Evolutionary conservation across 2,888 invertebrate genomes (phyloP).

Genomic region (Xanthia togata): DNA sequence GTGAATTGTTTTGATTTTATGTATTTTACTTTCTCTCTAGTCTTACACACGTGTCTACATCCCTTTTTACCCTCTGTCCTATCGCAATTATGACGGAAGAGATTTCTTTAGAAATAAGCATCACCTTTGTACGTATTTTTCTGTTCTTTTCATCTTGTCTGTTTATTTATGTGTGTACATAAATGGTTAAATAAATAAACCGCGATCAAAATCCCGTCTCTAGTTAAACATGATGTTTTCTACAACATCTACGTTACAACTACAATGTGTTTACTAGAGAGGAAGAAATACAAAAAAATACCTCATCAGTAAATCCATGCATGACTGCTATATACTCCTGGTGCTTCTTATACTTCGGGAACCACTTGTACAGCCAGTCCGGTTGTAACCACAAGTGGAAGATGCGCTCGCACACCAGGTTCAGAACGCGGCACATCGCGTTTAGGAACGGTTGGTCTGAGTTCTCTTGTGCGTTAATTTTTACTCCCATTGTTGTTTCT

Average conservation of each 20-base stretch:
- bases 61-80: no score
- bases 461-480: constrained; percentile 82
- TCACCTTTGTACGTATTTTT: no score
- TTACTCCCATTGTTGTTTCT: constrained; percentile 86
- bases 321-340: constrained; percentile 87
- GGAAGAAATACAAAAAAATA: constrained; percentile 59
- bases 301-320: constrained; percentile 90
- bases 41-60: no score
- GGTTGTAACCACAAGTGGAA: constrained; percentile 87
- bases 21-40: no score
- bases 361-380: constrained; percentile 90
- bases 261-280: background rate
- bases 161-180: no score
- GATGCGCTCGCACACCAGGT: constrained; percentile 81
- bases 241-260: background rate
- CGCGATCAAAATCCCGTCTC: no score
- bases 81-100: no score
- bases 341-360: constrained; percentile 87
- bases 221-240: no score
- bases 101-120: no score
- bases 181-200: no score
- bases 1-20: no score
- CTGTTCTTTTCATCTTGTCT: no score
- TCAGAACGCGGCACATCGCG: constrained; percentile 74
- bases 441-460: constrained; percentile 78